A percentile compares a stretch with the other conserved stretches of the same genome.
phyloP scores from a whole-genome alignment of 2,888 invertebrate species.

The Stenodera caucasica region DNA sequence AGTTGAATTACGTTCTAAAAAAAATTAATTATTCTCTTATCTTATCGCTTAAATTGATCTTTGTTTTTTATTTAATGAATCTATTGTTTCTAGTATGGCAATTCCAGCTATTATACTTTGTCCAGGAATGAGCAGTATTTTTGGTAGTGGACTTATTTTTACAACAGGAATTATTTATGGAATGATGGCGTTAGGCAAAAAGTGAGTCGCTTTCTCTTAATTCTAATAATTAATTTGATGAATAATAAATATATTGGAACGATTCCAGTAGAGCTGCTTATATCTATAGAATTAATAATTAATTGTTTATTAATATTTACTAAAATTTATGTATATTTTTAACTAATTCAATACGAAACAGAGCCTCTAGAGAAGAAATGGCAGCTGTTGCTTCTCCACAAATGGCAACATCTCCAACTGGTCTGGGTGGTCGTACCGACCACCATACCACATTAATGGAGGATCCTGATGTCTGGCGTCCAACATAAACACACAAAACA shows the following conservation, averaged over 20 bases:
- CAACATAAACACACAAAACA: conserved; percentile 81
- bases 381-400: conserved; percentile 77
- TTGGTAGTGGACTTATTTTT: conserved; percentile 88
- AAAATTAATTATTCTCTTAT: conserved; percentile 9
- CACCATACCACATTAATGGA: conserved; percentile 85
- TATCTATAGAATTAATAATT: conserved; percentile 10
- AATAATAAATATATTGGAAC: conserved; percentile 16
- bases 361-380: conserved; percentile 84
- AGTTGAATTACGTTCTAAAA: conserved; percentile 53
- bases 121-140: conserved; percentile 72
- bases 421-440: conserved; percentile 61
- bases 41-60: neutral
- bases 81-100: conserved; percentile 64
- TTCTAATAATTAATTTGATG: neutral
- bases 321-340: conserved; percentile 18
- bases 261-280: neutral
- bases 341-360: conserved; percentile 46
- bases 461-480: conserved; percentile 92
- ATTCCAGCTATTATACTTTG: conserved; percentile 80
- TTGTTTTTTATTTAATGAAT: conserved; percentile 1
- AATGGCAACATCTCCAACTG: conserved; percentile 60
- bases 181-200: conserved; percentile 92
- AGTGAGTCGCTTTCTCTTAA: conserved; percentile 67
- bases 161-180: conserved; percentile 88
- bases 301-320: conserved; percentile 11